Evolutionary conservation across 2,113 vertebrate species (phyloP).

Genomic region (Thunnus thynnus): DNA sequence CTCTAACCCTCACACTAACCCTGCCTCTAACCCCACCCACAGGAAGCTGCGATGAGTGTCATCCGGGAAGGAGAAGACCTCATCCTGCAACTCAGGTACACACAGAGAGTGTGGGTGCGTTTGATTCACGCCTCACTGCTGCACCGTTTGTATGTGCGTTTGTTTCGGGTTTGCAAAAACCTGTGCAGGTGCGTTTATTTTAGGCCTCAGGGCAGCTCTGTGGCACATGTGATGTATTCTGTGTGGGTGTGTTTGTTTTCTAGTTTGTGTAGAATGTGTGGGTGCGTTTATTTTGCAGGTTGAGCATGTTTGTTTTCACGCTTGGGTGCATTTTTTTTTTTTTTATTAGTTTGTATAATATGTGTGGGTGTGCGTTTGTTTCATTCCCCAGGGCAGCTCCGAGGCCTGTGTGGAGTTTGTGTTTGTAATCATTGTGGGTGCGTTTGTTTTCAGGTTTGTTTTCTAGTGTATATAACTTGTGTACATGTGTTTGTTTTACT

Average conservation of each 20-base stretch:
- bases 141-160: neutral
- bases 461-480: neutral
- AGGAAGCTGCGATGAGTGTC: slow-evolving; percentile 82
- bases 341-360: too few relatives aligned
- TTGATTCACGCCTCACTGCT: slow-evolving; percentile 20
- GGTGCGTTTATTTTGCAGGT: neutral
- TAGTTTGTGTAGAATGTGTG: too few relatives aligned
- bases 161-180: neutral
- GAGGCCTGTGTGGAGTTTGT: too few relatives aligned
- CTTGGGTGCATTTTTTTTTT: neutral
- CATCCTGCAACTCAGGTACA: slow-evolving; percentile 82
- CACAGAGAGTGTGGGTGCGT: neutral
- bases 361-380: neutral
- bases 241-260: neutral
- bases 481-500: slow-evolving; percentile 6
- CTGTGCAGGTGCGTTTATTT: neutral
- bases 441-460: slow-evolving; percentile 4
- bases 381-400: neutral
- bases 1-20: slow-evolving; percentile 61
- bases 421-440: neutral
- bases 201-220: neutral
- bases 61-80: slow-evolving; percentile 84
- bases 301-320: slow-evolving; percentile 7
- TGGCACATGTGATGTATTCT: neutral
- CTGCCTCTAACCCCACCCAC: slow-evolving; percentile 35